Evolutionary conservation across 2,888 invertebrate species (phyloP).

Genomic region (Cotesia congregata): DNA sequence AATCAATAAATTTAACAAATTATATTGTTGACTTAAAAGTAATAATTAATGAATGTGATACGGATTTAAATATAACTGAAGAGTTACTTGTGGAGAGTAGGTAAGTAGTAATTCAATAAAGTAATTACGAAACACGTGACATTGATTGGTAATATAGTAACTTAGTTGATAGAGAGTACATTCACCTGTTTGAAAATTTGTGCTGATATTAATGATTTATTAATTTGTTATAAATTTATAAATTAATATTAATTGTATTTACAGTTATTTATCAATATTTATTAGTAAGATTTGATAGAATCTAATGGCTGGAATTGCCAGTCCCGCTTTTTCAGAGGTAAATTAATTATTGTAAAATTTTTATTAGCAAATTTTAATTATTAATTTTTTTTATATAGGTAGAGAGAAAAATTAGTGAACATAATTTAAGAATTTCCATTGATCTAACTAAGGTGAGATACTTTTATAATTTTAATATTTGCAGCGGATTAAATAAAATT

Average conservation of each 20-base stretch:
- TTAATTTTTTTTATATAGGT: constrained; percentile 30
- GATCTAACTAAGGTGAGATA: constrained; percentile 46
- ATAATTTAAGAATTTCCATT: constrained; percentile 47
- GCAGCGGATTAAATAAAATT: too few species aligned
- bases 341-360: neutral
- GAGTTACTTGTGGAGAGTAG: too few species aligned
- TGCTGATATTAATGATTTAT: neutral
- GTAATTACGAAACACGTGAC: neutral
- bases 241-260: neutral
- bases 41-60: neutral
- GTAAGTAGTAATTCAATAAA: neutral
- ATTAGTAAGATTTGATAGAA: constrained; percentile 4
- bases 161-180: neutral
- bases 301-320: constrained; percentile 13
- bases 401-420: constrained; percentile 46
- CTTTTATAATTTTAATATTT: too few species aligned
- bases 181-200: neutral
- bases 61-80: too few species aligned
- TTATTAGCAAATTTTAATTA: neutral
- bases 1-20: neutral
- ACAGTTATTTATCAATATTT: neutral
- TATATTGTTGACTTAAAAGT: neutral
- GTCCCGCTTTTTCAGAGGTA: constrained; percentile 22
- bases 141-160: neutral
- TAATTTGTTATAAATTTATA: neutral